Percentiles rank a stretch among this genome's conserved stretches.
phyloP scores from a whole-genome alignment of 2,888 invertebrate genomes.

The Diaphora mendica region DNA sequence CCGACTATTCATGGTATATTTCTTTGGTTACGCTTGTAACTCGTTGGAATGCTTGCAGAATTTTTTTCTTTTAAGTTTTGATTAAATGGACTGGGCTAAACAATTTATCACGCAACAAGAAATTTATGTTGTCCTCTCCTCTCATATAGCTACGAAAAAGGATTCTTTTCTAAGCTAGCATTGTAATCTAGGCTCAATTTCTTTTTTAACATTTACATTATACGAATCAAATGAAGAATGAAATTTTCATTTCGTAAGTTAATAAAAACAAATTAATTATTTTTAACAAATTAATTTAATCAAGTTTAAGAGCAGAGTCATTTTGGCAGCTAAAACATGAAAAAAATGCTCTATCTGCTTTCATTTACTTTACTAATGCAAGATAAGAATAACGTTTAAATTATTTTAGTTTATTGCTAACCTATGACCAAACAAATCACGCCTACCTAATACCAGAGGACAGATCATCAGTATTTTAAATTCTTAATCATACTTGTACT shows the following conservation, averaged over 20 bases:
- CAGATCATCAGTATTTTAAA: slow-evolving; percentile 20
- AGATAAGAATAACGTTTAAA: neutral
- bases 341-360: neutral
- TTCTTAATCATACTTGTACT: slow-evolving; percentile 26
- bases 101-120: slow-evolving; percentile 25
- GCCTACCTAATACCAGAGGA: neutral
- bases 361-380: neutral
- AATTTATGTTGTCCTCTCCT: neutral
- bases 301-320: too few relatives aligned
- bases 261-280: neutral
- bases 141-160: too few relatives aligned
- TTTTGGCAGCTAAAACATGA: too few relatives aligned
- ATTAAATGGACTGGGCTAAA: slow-evolving; percentile 21
- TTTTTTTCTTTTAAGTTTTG: slow-evolving; percentile 24
- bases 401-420: neutral
- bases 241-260: neutral
- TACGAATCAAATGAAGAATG: neutral
- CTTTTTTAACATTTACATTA: neutral
- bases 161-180: too few relatives aligned
- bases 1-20: slow-evolving; percentile 70
- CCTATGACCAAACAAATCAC: neutral
- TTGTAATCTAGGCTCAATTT: too few relatives aligned
- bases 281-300: too few relatives aligned
- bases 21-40: slow-evolving; percentile 60
- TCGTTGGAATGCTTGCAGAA: slow-evolving; percentile 46